Base-by-base conservation (phyloP, 2,113 vertebrate species). In the Ellobius talpinus region DNA sequence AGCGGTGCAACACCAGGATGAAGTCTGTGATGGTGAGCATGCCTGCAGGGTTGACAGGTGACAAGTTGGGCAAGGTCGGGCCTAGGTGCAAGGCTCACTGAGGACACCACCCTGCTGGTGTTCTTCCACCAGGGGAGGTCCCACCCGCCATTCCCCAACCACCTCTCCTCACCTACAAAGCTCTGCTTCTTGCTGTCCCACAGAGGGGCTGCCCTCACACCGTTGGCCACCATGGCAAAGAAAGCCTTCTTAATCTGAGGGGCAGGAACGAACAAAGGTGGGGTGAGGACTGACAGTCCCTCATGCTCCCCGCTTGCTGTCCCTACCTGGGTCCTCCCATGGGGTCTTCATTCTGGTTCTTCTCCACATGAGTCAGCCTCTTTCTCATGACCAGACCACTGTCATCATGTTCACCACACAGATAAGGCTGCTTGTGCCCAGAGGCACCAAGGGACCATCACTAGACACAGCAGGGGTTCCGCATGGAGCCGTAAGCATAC, bases 11-110 rank as follows among this genome's bases (percentile, higher is more conserved):
- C 97, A 99, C 99, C 97, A 99, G 99, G 99, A 99, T 99, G 98
- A 99, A 99, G 98, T 99, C 99, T 0, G 99, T 99, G 98, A 99
- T 99, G 39, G 99, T 99, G 98, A 99, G 99, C 99, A 99, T 99
- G 24, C 99, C 99, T 99, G 98, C 84, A 0, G 79, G 89, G 0
- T 0, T 21, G 11, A 19, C 26, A 31, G 58, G 52, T 0, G 13
- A 91, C 87, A 55, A 2, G 21, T 0, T 0, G 63, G 50, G 13
- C 16, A 63, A 33, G n/a, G 14, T 87, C n/a, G 92, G 92, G 39
- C 72, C 42, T 68, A 11, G 13, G 10, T 42, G 31, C 73, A 17
- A 63, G 89, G 84, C 58, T 45, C 39, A 42, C 7, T 36, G 45
- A 74, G 23, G 76, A 58, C 19, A 39, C 58, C 2, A 14, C n/a